Evolutionary conservation across 1,140 invertebrate genomes (phyloP).

Genomic region (Acromyrmex charruanus): DNA sequence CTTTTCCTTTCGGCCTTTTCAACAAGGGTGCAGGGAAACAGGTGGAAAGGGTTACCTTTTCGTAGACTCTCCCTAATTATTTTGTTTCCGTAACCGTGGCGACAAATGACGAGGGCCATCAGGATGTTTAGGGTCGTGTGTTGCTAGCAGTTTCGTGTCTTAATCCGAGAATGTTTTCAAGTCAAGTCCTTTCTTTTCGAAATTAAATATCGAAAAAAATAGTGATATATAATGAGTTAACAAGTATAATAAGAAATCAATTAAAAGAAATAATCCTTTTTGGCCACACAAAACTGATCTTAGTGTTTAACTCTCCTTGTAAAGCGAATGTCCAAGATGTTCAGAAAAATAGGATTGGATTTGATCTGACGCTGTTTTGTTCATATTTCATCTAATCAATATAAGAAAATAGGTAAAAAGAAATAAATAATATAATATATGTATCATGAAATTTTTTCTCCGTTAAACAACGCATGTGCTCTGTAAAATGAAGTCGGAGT

Average conservation of each 20-base stretch:
- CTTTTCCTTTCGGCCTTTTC: conserved; percentile 29
- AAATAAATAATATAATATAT: too few species aligned
- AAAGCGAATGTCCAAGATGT: too few species aligned
- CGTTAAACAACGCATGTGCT: too few species aligned
- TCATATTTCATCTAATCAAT: too few species aligned
- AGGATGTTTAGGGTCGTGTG: conserved; percentile 3
- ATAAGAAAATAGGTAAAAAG: too few species aligned
- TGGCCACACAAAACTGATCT: too few species aligned
- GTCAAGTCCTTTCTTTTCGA: background rate
- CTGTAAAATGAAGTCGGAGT: too few species aligned
- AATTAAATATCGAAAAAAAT: conserved; percentile 2
- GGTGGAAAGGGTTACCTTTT: conserved; percentile 49
- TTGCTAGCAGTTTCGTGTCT: conserved; percentile 13
- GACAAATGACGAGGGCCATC: conserved; percentile 37
- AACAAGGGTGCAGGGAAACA: conserved; percentile 7
- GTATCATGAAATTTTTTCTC: too few species aligned
- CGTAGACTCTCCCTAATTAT: conserved; percentile 58
- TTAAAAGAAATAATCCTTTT: too few species aligned
- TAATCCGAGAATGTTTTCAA: conserved; percentile 31
- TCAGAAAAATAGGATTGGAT: too few species aligned
- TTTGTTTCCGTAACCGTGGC: conserved; percentile 66
- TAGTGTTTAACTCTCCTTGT: too few species aligned
- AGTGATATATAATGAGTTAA: background rate
- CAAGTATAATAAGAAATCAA: background rate
- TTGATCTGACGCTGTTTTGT: too few species aligned